A percentile compares a stretch with the other conserved stretches of the same genome.
phyloP scores from a whole-genome alignment of 2,888 invertebrate species.

The Mongoloraphidia duomilia region DNA sequence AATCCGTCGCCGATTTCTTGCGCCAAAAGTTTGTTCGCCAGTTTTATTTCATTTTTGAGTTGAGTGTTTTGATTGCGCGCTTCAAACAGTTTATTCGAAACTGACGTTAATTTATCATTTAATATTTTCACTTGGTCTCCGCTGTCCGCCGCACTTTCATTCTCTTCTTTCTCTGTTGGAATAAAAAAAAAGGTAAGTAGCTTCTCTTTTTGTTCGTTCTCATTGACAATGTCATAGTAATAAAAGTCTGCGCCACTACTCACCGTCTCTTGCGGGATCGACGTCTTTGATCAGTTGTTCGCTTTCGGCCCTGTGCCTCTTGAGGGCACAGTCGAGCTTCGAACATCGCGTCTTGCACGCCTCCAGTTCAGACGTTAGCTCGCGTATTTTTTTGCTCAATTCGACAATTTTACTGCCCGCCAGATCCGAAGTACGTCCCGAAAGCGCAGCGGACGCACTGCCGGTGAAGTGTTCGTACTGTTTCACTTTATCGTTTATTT shows the following conservation, averaged over 20 bases:
- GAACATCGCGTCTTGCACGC: slow-evolving; percentile 42
- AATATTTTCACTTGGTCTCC: slow-evolving; percentile 42
- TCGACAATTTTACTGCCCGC: slow-evolving; percentile 51
- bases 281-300: slow-evolving; percentile 28
- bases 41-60: slow-evolving; percentile 54
- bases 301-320: slow-evolving; percentile 24
- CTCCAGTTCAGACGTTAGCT: slow-evolving; percentile 46
- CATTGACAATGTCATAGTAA: slow-evolving; percentile 5
- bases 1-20: slow-evolving; percentile 63
- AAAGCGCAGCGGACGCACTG: slow-evolving; percentile 30
- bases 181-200: neutral
- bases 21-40: slow-evolving; percentile 57
- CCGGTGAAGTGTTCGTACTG: slow-evolving; percentile 31
- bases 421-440: slow-evolving; percentile 34
- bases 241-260: slow-evolving; percentile 3
- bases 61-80: slow-evolving; percentile 52
- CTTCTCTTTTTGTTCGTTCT: slow-evolving; percentile 10
- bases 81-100: slow-evolving; percentile 51
- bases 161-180: neutral
- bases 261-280: slow-evolving; percentile 13
- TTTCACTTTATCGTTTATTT: slow-evolving; percentile 34
- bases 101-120: slow-evolving; percentile 41
- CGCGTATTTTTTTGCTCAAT: slow-evolving; percentile 48
- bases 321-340: slow-evolving; percentile 27
- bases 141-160: slow-evolving; percentile 21